phyloP scores from a whole-genome alignment of 2,113 vertebrate genomes.

The Nerophis ophidion region DNA sequence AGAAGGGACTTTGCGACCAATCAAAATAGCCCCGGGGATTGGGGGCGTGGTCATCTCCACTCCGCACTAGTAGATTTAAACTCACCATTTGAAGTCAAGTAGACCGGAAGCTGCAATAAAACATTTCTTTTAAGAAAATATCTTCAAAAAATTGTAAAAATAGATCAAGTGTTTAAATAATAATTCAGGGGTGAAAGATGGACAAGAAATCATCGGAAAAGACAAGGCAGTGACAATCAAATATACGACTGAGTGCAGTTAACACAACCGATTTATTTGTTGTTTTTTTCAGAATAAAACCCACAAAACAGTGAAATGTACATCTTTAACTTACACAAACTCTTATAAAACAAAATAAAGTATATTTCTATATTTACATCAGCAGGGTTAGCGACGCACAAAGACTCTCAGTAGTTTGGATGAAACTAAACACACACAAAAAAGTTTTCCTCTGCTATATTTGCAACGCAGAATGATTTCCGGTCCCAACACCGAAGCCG shows the following conservation, averaged over 20 bases:
- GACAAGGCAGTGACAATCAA: neutral
- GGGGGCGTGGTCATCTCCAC: too few relatives aligned
- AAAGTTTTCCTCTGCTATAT: slow-evolving; percentile 35
- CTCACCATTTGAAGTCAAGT: too few relatives aligned
- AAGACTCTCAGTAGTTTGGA: slow-evolving; percentile 32
- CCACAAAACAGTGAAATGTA: slow-evolving; percentile 77
- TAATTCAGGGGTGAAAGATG: too few relatives aligned
- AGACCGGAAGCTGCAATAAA: too few relatives aligned
- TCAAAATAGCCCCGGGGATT: too few relatives aligned
- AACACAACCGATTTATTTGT: slow-evolving; percentile 36
- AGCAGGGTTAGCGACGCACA: slow-evolving; percentile 58
- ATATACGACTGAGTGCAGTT: neutral
- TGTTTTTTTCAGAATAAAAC: slow-evolving; percentile 65
- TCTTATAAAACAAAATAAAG: slow-evolving; percentile 98
- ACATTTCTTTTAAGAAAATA: too few relatives aligned
- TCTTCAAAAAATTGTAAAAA: too few relatives aligned
- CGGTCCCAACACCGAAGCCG: too few relatives aligned
- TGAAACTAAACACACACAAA: slow-evolving; percentile 41
- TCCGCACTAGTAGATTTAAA: too few relatives aligned
- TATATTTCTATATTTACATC: slow-evolving; percentile 94
- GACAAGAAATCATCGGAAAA: too few relatives aligned
- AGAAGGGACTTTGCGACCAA: too few relatives aligned
- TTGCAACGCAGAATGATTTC: slow-evolving; percentile 30
- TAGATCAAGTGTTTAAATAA: too few relatives aligned
- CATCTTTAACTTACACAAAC: slow-evolving; percentile 91